Base-by-base conservation (phyloP, 1,140 invertebrate species). In the Zelostemma sp. region DNA sequence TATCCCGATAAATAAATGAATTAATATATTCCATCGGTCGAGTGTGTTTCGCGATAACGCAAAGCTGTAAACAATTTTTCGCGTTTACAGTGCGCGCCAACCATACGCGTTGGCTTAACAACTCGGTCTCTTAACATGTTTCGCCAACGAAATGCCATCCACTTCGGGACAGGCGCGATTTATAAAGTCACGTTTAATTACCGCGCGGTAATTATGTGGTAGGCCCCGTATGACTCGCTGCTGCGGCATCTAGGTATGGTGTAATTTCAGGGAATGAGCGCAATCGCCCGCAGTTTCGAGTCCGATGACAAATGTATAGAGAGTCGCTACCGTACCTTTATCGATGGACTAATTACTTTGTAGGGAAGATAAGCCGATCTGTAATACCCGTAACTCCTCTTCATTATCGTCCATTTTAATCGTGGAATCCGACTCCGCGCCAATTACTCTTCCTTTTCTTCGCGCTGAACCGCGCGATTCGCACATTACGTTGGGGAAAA, bases 261-360 rank as follows among this genome's bases (percentile, higher is more conserved):
- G 17, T 43, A 16, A 18, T 43, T 43, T 17, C 41, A 43, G 14
- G 11, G 41, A 43, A 43, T 43, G 14, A 17, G 11, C 41, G 41
- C 41, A 18, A 43, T 43, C 41, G 41, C 17, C 17, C 41, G 16
- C 14, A 4, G 41, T 43, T 43, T 11, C 41, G 16, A 18, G 41
- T 11, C 16, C 41, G 11, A 43, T 40, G 14, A 43, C 41, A 43
- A 43, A 43, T 43, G 41, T 16, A 1, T 11, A 16, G 1, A 4
- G 41, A 31, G 5, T 11, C 28, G 28, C 11, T 31, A 2, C 25
- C 25, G 3, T 28, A 28, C 25, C 3, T 4, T 28, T 28, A 28
- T n/a, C n/a, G n/a, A n/a, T 25, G 33, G 33, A 35, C 33, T n/a
- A 35, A 35, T 35, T 6, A 35, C n/a, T 35, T 35, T 35, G 11